Conservation (phyloP, 1,140 invertebrate genomes). For the Drosophila sucinea region DNA sequence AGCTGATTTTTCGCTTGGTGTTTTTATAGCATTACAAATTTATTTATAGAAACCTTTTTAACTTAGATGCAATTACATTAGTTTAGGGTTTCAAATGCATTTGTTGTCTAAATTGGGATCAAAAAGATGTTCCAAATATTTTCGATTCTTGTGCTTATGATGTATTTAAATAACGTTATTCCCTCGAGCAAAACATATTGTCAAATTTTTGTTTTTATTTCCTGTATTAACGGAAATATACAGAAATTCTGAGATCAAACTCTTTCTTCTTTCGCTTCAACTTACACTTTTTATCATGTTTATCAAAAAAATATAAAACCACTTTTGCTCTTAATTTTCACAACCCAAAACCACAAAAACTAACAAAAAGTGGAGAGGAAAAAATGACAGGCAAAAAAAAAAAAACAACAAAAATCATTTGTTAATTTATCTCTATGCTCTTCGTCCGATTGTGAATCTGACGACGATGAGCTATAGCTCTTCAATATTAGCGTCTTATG, state of each 20-base stretch:
- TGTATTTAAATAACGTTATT: too few species aligned
- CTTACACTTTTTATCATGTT: slow-evolving; percentile 26
- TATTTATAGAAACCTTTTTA: too few species aligned
- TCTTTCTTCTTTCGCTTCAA: slow-evolving; percentile 16
- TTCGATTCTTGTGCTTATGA: too few species aligned
- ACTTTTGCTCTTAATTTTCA: slow-evolving; percentile 57
- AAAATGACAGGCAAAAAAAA: slow-evolving; percentile 39
- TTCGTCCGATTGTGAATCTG: slow-evolving; percentile 33
- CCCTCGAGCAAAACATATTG: too few species aligned
- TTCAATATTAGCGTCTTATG: slow-evolving; percentile 59
- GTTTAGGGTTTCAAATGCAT: too few species aligned
- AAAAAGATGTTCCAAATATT: too few species aligned
- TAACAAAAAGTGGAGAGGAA: neutral
- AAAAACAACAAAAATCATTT: slow-evolving; percentile 46
- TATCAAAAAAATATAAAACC: slow-evolving; percentile 21
- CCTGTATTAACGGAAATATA: too few species aligned
- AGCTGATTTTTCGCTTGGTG: too few species aligned
- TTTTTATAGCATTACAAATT: too few species aligned
- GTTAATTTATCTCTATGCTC: slow-evolving; percentile 49
- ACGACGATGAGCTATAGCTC: slow-evolving; percentile 35
- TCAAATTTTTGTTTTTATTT: too few species aligned
- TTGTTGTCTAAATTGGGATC: too few species aligned
- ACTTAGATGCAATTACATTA: too few species aligned
- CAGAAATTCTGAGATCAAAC: neutral
- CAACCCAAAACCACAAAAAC: slow-evolving; percentile 40